A percentile compares a stretch with the other conserved stretches of the same genome.
Evolutionary conservation across 2,888 invertebrate species (phyloP).

Genomic region (Heteromyza rotundicornis): DNA sequence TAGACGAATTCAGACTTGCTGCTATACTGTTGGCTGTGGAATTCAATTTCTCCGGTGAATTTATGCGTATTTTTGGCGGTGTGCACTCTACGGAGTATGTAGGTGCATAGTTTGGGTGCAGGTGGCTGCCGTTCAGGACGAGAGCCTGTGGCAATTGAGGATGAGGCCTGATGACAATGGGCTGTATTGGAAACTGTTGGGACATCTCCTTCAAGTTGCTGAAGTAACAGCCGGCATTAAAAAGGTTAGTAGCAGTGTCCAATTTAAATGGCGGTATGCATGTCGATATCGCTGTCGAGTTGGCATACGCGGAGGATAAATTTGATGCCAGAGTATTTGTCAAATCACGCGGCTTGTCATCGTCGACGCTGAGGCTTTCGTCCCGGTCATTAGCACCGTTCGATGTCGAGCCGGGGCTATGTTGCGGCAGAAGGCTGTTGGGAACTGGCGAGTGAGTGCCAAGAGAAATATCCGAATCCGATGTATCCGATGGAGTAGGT

Average conservation of each 20-base stretch:
- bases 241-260: conserved; percentile 58
- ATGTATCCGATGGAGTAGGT: conserved; percentile 61
- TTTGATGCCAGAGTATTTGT: conserved; percentile 49
- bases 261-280: conserved; percentile 57
- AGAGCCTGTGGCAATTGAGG: conserved; percentile 59
- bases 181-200: conserved; percentile 61
- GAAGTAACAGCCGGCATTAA: conserved; percentile 61
- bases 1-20: conserved; percentile 32
- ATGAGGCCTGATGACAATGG: conserved; percentile 61
- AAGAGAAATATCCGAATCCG: conserved; percentile 62
- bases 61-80: conserved; percentile 61
- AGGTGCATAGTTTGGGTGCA: conserved; percentile 50
- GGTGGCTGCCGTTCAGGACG: conserved; percentile 52
- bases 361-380: conserved; percentile 60
- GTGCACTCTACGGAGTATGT: conserved; percentile 47
- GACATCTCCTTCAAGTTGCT: conserved; percentile 61
- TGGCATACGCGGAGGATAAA: conserved; percentile 32
- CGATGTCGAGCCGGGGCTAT: conserved; percentile 62
- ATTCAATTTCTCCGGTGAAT: conserved; percentile 62
- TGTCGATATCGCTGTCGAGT: conserved; percentile 39
- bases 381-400: conserved; percentile 62
- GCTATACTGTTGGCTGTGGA: conserved; percentile 50
- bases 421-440: conserved; percentile 60
- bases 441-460: conserved; percentile 63
- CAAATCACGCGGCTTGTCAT: conserved; percentile 59